Conservation (phyloP, 2,888 invertebrate genomes). For the Tinea semifulvella region DNA sequence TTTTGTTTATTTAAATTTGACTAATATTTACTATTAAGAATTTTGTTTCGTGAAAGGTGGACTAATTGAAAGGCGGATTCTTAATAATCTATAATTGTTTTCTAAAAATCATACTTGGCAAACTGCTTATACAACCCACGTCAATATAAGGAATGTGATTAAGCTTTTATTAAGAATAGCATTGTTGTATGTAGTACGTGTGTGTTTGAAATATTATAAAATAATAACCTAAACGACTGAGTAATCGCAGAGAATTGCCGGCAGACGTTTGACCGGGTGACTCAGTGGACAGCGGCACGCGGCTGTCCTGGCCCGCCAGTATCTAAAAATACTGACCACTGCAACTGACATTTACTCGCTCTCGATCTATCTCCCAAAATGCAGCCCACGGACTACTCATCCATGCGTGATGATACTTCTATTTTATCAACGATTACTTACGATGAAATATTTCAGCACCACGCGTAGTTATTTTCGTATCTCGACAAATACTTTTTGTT, state of each 20-base stretch:
- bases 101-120: too few relatives aligned
- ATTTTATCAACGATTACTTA: slow-evolving; percentile 8
- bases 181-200: background rate
- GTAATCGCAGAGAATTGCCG: slow-evolving; percentile 25
- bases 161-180: background rate
- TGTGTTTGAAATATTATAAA: slow-evolving; percentile 1
- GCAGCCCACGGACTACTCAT: slow-evolving; percentile 7
- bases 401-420: slow-evolving; percentile 8
- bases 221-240: background rate
- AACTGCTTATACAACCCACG: too few relatives aligned
- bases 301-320: slow-evolving; percentile 27
- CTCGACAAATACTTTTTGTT: slow-evolving; percentile 3
- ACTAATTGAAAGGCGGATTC: too few relatives aligned
- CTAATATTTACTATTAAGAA: too few relatives aligned
- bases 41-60: too few relatives aligned
- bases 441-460: slow-evolving; percentile 1
- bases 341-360: slow-evolving; percentile 60
- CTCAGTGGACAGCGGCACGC: slow-evolving; percentile 43
- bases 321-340: slow-evolving; percentile 48
- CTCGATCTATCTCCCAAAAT: slow-evolving; percentile 39
- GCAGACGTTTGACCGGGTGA: slow-evolving; percentile 50
- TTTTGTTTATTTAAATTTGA: background rate
- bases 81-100: too few relatives aligned
- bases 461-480: background rate
- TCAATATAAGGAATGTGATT: too few relatives aligned